phyloP scores from a whole-genome alignment of 1,140 invertebrate species.

The Bilobella aurantiaca region DNA sequence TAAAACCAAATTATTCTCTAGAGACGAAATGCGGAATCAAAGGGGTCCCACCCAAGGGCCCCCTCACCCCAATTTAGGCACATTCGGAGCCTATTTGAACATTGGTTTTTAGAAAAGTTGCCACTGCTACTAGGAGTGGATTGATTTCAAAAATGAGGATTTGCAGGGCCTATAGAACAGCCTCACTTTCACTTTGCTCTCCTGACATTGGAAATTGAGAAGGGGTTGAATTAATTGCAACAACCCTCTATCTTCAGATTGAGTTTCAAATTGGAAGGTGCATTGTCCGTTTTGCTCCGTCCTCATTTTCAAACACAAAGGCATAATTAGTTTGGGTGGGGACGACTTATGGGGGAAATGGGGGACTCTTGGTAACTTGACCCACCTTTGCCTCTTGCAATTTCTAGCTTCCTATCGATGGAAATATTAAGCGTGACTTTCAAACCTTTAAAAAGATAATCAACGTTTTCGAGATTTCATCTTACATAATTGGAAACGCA shows the following conservation, averaged over 20 bases:
- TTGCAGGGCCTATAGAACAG: too few species aligned
- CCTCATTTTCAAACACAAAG: background rate
- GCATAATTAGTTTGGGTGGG: background rate
- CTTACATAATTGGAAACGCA: too few species aligned
- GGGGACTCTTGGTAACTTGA: background rate
- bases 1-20: background rate
- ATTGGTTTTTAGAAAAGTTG: too few species aligned
- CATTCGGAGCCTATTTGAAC: too few species aligned
- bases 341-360: background rate
- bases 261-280: background rate
- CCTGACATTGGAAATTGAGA: background rate
- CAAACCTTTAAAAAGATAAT: too few species aligned
- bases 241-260: background rate
- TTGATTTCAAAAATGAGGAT: too few species aligned
- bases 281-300: background rate
- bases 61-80: too few species aligned
- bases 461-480: too few species aligned
- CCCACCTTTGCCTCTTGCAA: too few species aligned
- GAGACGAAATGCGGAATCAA: background rate
- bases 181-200: background rate
- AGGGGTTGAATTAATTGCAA: background rate
- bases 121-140: too few species aligned
- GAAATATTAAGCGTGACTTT: too few species aligned
- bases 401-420: too few species aligned
- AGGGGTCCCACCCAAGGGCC: background rate